These are phyloP conservation scores for Frankliniella intonsa DNA, from an alignment of 2,888 invertebrate species.

Conservation along the genomic window DNA sequence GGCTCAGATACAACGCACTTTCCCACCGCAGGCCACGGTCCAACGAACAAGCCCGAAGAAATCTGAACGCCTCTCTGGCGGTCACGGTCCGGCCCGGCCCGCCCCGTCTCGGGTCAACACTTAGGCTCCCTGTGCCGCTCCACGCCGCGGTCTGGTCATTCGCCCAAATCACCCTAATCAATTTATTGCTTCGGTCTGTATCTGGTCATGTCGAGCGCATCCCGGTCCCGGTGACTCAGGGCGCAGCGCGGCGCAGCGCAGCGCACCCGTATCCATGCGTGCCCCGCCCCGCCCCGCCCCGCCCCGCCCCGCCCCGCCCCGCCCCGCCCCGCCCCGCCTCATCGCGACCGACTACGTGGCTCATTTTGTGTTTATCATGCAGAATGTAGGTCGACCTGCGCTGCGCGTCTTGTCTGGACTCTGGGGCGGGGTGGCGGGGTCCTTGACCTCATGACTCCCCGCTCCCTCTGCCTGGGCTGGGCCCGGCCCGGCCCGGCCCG, in stretches of 20 bases:
- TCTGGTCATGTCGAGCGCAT: neutral
- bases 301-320: no score
- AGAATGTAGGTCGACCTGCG: conserved; percentile 4
- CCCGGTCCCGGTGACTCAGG: neutral
- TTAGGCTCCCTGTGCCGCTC: neutral
- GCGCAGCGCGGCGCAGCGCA: neutral
- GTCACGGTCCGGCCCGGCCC: no score
- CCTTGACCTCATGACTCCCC: neutral
- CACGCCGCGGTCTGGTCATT: neutral
- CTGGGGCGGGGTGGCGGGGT: neutral
- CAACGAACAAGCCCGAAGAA: neutral
- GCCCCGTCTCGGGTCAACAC: neutral
- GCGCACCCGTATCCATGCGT: neutral
- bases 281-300: no score
- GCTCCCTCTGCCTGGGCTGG: neutral
- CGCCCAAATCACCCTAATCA: conserved; percentile 14
- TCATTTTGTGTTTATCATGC: conserved; percentile 8
- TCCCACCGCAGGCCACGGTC: neutral
- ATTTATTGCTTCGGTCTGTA: conserved; percentile 22
- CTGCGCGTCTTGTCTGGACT: neutral
- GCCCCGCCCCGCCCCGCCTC: no score
- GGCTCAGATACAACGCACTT: neutral
- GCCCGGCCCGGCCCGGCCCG: neutral
- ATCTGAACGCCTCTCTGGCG: no score
- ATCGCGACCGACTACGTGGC: neutral